Evolutionary conservation across 2,797 vertebrate genomes (phyloP).

Genomic region (Microctenopoma lineatum): DNA sequence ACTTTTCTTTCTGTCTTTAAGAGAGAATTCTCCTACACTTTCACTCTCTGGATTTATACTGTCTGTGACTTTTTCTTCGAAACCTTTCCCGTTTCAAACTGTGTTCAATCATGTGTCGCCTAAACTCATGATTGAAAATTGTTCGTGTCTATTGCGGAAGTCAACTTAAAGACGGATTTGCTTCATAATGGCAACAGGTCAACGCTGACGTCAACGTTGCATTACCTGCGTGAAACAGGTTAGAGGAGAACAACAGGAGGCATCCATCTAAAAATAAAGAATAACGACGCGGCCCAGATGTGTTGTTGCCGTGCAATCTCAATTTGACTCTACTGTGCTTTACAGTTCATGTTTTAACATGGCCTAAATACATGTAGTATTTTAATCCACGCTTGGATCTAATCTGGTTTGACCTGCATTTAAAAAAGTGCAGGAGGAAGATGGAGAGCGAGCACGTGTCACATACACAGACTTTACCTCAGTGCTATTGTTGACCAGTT

Average conservation of each 20-base stretch:
- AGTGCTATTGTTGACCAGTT: not conserved
- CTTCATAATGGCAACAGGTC: constrained; percentile 1
- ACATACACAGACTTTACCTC: not conserved
- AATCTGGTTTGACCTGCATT: constrained; percentile 36
- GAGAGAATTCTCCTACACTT: constrained; percentile 4
- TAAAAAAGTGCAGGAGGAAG: not conserved
- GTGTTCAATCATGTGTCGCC: not conserved
- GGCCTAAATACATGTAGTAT: constrained; percentile 24
- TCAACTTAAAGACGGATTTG: not conserved
- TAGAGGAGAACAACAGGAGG: not conserved
- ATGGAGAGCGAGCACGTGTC: not conserved
- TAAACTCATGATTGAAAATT: not conserved
- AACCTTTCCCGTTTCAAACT: not conserved
- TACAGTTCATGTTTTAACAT: constrained; percentile 25
- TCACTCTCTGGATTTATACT: not conserved
- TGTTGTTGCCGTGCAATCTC: not conserved
- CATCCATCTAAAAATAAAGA: constrained; percentile 2
- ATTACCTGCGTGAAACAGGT: constrained; percentile 7
- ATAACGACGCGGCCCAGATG: constrained; percentile 21
- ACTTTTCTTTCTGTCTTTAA: constrained; percentile 17
- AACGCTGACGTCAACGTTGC: not conserved
- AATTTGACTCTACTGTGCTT: not conserved
- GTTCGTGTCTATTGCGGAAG: not conserved
- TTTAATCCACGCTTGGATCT: constrained; percentile 48
- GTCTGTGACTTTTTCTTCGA: not conserved